Percentiles rank a stretch among this genome's conserved stretches.
Conservation (phyloP, 2,888 invertebrate genomes). For the Lithophane semibrunnea region DNA sequence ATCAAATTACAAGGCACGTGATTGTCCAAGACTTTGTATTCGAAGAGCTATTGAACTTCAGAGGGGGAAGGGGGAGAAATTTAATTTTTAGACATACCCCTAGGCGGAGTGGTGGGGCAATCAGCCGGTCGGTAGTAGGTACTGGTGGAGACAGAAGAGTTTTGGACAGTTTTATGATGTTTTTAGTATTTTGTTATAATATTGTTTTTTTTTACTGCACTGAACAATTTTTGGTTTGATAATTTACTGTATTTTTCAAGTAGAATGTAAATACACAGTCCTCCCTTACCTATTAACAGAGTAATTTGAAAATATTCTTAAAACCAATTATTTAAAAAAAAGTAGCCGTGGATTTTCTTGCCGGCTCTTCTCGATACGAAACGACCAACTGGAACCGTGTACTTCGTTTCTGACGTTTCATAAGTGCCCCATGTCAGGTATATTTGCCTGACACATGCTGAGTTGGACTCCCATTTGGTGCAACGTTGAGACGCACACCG, state of each 20-base stretch:
- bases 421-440: background rate
- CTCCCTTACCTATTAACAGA: background rate
- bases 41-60: conserved; percentile 71
- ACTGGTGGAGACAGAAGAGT: conserved; percentile 44
- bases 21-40: conserved; percentile 82
- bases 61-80: conserved; percentile 69
- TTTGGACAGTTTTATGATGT: conserved; percentile 9
- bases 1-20: conserved; percentile 89
- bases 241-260: background rate
- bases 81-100: conserved; percentile 85
- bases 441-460: no score
- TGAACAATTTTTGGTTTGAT: background rate
- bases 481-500: no score
- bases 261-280: no score
- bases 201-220: background rate
- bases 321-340: background rate
- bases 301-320: background rate
- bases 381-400: background rate
- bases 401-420: background rate
- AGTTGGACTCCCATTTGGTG: no score
- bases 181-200: no score
- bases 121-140: conserved; percentile 69
- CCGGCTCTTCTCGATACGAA: background rate
- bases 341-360: background rate
- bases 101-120: conserved; percentile 73